These are phyloP conservation scores for Esox niger DNA, from an alignment of 2,113 vertebrate genomes.

Conservation along the genomic window DNA sequence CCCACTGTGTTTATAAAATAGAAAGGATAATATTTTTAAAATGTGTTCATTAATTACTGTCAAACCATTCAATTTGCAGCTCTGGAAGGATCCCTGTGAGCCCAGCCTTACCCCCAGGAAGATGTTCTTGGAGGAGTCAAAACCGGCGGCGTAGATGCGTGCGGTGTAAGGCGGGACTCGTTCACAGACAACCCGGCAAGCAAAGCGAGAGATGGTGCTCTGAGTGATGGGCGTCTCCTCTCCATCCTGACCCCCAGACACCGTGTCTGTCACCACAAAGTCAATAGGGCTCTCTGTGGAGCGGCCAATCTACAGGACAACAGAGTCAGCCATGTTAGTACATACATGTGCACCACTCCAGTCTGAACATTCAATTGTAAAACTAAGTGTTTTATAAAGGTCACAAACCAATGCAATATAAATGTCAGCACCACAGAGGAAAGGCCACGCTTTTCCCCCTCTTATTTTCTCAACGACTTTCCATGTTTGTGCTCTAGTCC, in stretches of 20 bases:
- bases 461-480: slow-evolving; percentile 48
- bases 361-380: too few species aligned
- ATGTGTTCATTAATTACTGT: too few species aligned
- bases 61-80: too few species aligned
- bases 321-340: neutral
- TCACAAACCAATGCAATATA: neutral
- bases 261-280: slow-evolving; percentile 96
- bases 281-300: slow-evolving; percentile 98
- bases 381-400: neutral
- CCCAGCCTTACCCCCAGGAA: slow-evolving; percentile 86
- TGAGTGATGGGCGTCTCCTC: slow-evolving; percentile 94
- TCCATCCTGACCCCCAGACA: slow-evolving; percentile 85
- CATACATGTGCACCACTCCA: neutral
- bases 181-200: slow-evolving; percentile 94
- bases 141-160: slow-evolving; percentile 94
- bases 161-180: slow-evolving; percentile 87
- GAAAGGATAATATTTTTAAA: too few species aligned
- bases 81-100: neutral
- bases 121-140: slow-evolving; percentile 98
- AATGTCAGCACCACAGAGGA: slow-evolving; percentile 23
- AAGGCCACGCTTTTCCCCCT: slow-evolving; percentile 22
- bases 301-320: slow-evolving; percentile 83
- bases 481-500: slow-evolving; percentile 4
- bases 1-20: too few species aligned
- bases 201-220: slow-evolving; percentile 97